Evolutionary conservation across 1,140 invertebrate genomes (phyloP).

Genomic region (Brachionus rubens): DNA sequence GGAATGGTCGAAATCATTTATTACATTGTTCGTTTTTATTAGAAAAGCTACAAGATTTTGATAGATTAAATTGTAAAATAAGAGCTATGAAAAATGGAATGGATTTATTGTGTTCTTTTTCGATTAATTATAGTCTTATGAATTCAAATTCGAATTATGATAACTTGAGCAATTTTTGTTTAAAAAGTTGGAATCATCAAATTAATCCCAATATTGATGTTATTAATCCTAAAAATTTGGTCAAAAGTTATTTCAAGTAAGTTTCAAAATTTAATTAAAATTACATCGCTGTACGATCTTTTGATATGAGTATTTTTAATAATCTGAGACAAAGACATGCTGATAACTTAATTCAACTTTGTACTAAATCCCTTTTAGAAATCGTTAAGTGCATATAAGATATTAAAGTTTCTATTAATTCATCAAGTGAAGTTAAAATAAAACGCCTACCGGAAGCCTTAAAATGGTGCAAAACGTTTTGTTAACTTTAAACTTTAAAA

Average conservation of each 20-base stretch:
- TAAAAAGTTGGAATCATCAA: slow-evolving; percentile 22
- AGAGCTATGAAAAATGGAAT: background rate
- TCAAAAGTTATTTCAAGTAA: slow-evolving; percentile 15
- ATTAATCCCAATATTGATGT: background rate
- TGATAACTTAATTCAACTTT: too few relatives aligned
- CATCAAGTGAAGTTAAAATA: too few relatives aligned
- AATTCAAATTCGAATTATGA: background rate
- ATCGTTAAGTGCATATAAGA: too few relatives aligned
- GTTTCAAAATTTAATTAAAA: too few relatives aligned
- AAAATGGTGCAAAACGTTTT: too few relatives aligned
- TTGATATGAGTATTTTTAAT: too few relatives aligned
- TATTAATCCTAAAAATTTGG: slow-evolving; percentile 25
- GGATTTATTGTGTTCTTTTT: background rate
- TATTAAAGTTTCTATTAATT: too few relatives aligned
- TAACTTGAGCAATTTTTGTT: background rate
- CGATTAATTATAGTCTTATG: background rate
- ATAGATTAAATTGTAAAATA: background rate
- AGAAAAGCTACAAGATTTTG: background rate
- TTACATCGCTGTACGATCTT: too few relatives aligned
- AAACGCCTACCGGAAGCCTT: too few relatives aligned
- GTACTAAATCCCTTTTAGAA: too few relatives aligned
- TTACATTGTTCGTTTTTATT: slow-evolving; percentile 34
- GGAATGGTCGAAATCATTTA: slow-evolving; percentile 31
- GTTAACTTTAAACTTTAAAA: too few relatives aligned
- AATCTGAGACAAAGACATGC: too few relatives aligned